Conservation (phyloP, 2,888 invertebrate genomes). For the Apotomis turbidana region DNA sequence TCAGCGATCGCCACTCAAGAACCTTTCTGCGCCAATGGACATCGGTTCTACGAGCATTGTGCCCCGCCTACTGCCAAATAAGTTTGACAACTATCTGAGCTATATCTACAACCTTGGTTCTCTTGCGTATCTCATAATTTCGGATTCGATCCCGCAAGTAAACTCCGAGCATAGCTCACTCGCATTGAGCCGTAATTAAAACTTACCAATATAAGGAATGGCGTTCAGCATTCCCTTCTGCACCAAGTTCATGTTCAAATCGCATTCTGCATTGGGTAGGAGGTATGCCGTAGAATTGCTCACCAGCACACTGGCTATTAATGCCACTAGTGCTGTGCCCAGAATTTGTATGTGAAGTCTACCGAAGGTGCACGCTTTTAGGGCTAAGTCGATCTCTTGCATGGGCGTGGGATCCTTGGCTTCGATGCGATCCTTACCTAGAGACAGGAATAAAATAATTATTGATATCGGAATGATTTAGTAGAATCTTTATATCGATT, state of each 20-base stretch:
- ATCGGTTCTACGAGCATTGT: too few relatives aligned
- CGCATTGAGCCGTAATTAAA: background rate
- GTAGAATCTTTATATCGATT: too few relatives aligned
- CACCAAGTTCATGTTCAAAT: conserved; percentile 64
- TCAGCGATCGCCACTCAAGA: too few relatives aligned
- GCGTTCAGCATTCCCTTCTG: conserved; percentile 70
- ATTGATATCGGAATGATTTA: background rate
- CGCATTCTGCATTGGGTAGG: conserved; percentile 70
- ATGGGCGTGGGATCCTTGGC: conserved; percentile 56
- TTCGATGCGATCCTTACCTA: conserved; percentile 52
- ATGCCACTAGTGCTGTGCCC: conserved; percentile 53
- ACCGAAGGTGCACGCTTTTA: conserved; percentile 66
- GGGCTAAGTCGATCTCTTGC: conserved; percentile 65
- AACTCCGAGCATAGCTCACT: too few relatives aligned
- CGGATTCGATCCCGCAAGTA: too few relatives aligned
- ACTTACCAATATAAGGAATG: conserved; percentile 67
- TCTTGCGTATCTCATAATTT: too few relatives aligned
- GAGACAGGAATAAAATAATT: conserved; percentile 42
- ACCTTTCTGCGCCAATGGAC: too few relatives aligned
- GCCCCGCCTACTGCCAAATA: too few relatives aligned
- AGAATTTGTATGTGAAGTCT: conserved; percentile 63
- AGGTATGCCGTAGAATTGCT: conserved; percentile 62
- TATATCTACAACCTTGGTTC: too few relatives aligned
- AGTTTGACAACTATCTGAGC: too few relatives aligned
- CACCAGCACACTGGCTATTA: conserved; percentile 57